Evolutionary conservation across 2,113 vertebrate species (phyloP), one percentile per base, ranked within the genome.

Genomic region (Oncorhynchus masou): DNA sequence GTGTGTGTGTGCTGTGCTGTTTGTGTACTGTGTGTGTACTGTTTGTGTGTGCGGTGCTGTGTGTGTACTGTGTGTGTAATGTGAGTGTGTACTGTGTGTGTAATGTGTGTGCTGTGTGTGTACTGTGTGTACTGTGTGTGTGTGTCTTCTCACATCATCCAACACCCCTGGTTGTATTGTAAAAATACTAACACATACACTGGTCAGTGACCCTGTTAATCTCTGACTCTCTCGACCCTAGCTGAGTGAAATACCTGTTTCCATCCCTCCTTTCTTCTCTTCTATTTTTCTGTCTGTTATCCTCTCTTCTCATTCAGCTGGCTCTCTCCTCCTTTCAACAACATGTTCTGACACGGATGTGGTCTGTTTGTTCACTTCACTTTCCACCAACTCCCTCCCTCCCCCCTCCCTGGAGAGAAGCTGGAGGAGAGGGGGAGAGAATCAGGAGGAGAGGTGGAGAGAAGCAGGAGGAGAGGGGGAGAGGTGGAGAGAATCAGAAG

Each of bases 281-380:
- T 62, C 19, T 57, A 57, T 15, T 9, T 1, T 0, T 62, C 22
- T 62, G 59, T 24, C n/a, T 12, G 15, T 70, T 45, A 39, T 70
- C 64, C 64, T 66, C 62, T 19, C n/a, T 60, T 60, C n/a, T 22
- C 49, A 51, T 51, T 51, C 49, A 16, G 15, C 12, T 12, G 49
- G 9, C 9, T 51, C 49, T 45, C 39, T 68, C 62, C 60, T 66
- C 64, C n/a, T 22, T 62, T 62, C 19, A n/a, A 62, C 8, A 22
- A 5, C 59, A 22, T 79, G 79, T 75, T 54, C 39, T 51, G 66
- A 75, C 69, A 75, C 0, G 60, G 29, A 73, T 77, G 66, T 59
- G 77, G 60, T 62, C n/a, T 77, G 79, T 78, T 77, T 48, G 67
- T 29, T 73, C 70, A 67, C 67, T 20, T n/a, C 20, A 39, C 57